Percentiles rank a stretch among this genome's conserved stretches.
phyloP scores from a whole-genome alignment of 2,797 vertebrate species.

The Rhabdomys pumilio region DNA sequence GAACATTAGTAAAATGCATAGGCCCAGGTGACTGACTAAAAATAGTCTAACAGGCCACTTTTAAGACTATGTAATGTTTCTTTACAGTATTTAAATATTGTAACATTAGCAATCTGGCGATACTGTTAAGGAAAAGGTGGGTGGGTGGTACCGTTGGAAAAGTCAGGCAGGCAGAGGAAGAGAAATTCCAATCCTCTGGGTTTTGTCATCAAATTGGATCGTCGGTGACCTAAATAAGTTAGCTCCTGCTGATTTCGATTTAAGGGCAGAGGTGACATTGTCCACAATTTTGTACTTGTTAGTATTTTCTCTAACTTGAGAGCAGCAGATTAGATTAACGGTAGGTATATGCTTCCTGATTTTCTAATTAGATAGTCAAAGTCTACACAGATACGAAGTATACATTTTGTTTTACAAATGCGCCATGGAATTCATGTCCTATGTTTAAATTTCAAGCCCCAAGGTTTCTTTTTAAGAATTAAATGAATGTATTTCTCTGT shows the following conservation, averaged over 20 bases:
- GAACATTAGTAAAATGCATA: slow-evolving; percentile 17
- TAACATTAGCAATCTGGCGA: slow-evolving; percentile 32
- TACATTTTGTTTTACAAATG: slow-evolving; percentile 41
- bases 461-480: background rate
- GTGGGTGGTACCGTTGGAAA: background rate
- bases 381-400: slow-evolving; percentile 46
- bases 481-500: slow-evolving; percentile 19
- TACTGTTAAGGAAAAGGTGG: background rate
- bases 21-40: slow-evolving; percentile 44
- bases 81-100: background rate
- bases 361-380: background rate
- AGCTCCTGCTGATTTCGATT: slow-evolving; percentile 34
- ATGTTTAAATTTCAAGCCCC: slow-evolving; percentile 32
- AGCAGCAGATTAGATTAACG: slow-evolving; percentile 20
- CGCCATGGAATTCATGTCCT: background rate
- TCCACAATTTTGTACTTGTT: background rate
- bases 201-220: slow-evolving; percentile 34
- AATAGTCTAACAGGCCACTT: slow-evolving; percentile 19
- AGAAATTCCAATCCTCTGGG: slow-evolving; percentile 22
- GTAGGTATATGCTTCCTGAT: background rate
- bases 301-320: slow-evolving; percentile 66
- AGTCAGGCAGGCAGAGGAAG: slow-evolving; percentile 4
- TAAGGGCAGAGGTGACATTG: background rate
- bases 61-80: slow-evolving; percentile 10
- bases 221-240: slow-evolving; percentile 14